A percentile compares a stretch with the other conserved stretches of the same genome.
These are phyloP conservation scores for Melinaea menophilus DNA, from an alignment of 2,888 invertebrate genomes.

Conservation along the genomic window DNA sequence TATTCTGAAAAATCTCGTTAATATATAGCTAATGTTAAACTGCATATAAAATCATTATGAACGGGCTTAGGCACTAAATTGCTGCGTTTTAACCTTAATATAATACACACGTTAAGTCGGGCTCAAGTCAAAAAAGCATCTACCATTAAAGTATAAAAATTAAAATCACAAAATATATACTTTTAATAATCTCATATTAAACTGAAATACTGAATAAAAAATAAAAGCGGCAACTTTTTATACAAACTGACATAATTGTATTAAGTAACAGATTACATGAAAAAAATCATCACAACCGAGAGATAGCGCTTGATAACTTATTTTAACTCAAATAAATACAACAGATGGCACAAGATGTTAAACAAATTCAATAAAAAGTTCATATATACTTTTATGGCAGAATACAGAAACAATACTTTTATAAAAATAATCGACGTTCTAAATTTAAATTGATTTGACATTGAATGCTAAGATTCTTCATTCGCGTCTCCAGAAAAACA, in stretches of 20 bases:
- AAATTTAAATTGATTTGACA: constrained; percentile 2
- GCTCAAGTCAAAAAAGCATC: neutral
- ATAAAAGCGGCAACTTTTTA: neutral
- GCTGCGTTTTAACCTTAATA: constrained; percentile 25
- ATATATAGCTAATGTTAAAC: constrained; percentile 17
- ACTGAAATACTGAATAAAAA: neutral
- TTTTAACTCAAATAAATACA: constrained; percentile 17
- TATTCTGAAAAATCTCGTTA: constrained; percentile 20
- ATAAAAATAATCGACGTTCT: constrained; percentile 1
- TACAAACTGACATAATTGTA: neutral
- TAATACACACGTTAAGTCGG: constrained; percentile 15
- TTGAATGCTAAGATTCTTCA: constrained; percentile 8
- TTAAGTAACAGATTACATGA: constrained; percentile 22
- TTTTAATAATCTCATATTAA: constrained; percentile 1
- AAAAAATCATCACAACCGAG: constrained; percentile 25
- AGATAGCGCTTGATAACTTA: constrained; percentile 17
- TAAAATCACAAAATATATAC: neutral
- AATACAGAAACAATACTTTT: neutral
- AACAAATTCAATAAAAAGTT: constrained; percentile 9
- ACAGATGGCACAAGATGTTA: constrained; percentile 24
- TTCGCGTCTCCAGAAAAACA: constrained; percentile 22
- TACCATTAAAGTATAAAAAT: neutral
- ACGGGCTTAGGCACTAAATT: constrained; percentile 30
- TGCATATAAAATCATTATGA: constrained; percentile 25
- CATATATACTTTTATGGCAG: constrained; percentile 6